A percentile compares a stretch with the other conserved stretches of the same genome.
Evolutionary conservation across 2,797 vertebrate species (phyloP).

Genomic region (Dendrocincla tyrannina): DNA sequence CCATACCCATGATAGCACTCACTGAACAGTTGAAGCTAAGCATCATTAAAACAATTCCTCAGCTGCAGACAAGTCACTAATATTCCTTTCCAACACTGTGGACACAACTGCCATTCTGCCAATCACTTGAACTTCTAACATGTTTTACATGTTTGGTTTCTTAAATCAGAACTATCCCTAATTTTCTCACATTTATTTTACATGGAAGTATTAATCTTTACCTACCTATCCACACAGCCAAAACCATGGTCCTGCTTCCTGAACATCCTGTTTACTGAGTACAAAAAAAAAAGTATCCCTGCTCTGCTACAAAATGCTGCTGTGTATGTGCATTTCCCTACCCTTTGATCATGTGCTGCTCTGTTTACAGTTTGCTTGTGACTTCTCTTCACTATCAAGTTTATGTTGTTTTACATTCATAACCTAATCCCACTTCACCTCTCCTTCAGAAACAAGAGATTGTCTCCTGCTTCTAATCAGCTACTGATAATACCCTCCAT

Average conservation of each 20-base stretch:
- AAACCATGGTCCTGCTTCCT: background rate
- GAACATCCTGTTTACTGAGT: background rate
- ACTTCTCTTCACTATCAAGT: background rate
- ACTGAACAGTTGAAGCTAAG: background rate
- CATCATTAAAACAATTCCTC: background rate
- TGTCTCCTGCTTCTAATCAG: slow-evolving; percentile 40
- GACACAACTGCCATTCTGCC: background rate
- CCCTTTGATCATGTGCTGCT: background rate
- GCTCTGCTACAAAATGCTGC: background rate
- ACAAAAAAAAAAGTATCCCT: background rate
- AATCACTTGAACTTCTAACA: background rate
- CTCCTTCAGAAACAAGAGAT: slow-evolving; percentile 30
- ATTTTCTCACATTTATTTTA: background rate
- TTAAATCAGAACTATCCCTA: background rate
- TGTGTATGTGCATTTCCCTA: background rate
- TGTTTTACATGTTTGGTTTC: background rate
- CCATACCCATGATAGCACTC: background rate
- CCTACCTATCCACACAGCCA: background rate
- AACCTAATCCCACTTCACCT: slow-evolving; percentile 47
- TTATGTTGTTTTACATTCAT: slow-evolving; percentile 3
- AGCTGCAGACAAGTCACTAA: background rate
- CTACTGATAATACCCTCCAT: background rate
- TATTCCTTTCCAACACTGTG: background rate
- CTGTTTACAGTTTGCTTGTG: background rate
- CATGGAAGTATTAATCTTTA: background rate